phyloP scores from a whole-genome alignment of 2,797 vertebrate species.

The Geotrypetes seraphini region DNA sequence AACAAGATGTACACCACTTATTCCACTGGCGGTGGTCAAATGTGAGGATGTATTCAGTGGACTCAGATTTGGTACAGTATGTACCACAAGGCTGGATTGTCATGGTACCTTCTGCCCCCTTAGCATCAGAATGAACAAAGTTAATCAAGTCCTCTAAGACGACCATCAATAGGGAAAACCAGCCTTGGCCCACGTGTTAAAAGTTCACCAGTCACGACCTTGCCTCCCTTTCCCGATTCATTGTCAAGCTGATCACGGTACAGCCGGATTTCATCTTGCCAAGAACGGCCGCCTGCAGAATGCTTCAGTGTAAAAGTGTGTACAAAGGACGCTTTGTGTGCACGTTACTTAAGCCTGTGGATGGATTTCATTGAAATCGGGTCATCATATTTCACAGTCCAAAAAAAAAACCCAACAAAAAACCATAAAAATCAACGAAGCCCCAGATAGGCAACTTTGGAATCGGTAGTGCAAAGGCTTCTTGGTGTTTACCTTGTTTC shows the following conservation, averaged over 20 bases:
- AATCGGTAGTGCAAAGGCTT: slow-evolving; percentile 72
- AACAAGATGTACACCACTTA: too few species aligned
- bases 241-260: slow-evolving; percentile 19
- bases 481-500: slow-evolving; percentile 45
- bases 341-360: slow-evolving; percentile 5
- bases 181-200: too few species aligned
- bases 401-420: slow-evolving; percentile 15
- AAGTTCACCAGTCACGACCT: slow-evolving; percentile 1
- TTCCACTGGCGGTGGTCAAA: too few species aligned
- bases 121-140: too few species aligned
- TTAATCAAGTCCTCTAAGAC: too few species aligned
- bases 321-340: slow-evolving; percentile 27
- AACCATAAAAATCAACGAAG: slow-evolving; percentile 41
- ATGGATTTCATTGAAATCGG: slow-evolving; percentile 43
- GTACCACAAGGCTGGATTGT: too few species aligned
- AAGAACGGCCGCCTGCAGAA: slow-evolving; percentile 11
- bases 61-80: too few species aligned
- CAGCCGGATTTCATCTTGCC: slow-evolving; percentile 24
- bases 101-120: too few species aligned
- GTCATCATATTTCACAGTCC: slow-evolving; percentile 43
- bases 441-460: slow-evolving; percentile 71
- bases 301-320: slow-evolving; percentile 8
- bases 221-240: slow-evolving; percentile 16
- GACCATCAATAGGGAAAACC: too few species aligned
- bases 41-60: too few species aligned